These are phyloP conservation scores for Dryobotodes eremita DNA, from an alignment of 2,888 invertebrate species.

Conservation along the genomic window DNA sequence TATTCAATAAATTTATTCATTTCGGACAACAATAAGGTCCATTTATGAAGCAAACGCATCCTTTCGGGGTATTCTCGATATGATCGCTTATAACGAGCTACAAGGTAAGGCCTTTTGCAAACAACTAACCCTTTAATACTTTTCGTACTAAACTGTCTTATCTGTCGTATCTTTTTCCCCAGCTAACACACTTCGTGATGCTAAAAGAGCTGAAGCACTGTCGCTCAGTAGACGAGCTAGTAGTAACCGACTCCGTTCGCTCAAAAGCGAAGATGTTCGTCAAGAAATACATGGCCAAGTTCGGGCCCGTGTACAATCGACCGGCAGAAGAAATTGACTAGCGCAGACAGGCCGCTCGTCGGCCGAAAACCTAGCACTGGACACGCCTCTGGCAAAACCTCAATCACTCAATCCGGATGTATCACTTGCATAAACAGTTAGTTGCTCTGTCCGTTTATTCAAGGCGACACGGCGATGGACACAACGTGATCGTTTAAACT, in stretches of 20 bases:
- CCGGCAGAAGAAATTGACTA: slow-evolving; percentile 92
- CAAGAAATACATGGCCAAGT: slow-evolving; percentile 98
- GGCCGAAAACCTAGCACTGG: slow-evolving; percentile 15
- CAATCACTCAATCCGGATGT: not conserved
- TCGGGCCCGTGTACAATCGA: slow-evolving; percentile 94
- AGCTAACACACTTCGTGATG: slow-evolving; percentile 99
- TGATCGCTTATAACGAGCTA: too few relatives aligned
- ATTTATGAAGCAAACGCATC: too few relatives aligned
- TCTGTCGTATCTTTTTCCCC: slow-evolving; percentile 70
- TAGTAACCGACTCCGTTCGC: slow-evolving; percentile 97
- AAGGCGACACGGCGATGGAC: not conserved
- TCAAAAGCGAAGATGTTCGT: slow-evolving; percentile 98
- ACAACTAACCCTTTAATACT: too few relatives aligned
- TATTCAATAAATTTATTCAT: too few relatives aligned
- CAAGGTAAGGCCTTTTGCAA: too few relatives aligned
- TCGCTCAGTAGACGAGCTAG: slow-evolving; percentile 95
- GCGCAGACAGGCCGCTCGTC: slow-evolving; percentile 57
- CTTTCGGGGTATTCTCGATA: too few relatives aligned
- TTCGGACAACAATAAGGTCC: too few relatives aligned
- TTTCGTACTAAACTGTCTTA: too few relatives aligned
- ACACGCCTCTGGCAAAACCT: not conserved
- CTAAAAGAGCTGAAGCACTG: slow-evolving; percentile 98
- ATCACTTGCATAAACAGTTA: not conserved
- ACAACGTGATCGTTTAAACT: not conserved
- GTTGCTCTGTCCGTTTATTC: not conserved